phyloP scores from a whole-genome alignment of 2,888 invertebrate species.

The Rutpela maculata region DNA sequence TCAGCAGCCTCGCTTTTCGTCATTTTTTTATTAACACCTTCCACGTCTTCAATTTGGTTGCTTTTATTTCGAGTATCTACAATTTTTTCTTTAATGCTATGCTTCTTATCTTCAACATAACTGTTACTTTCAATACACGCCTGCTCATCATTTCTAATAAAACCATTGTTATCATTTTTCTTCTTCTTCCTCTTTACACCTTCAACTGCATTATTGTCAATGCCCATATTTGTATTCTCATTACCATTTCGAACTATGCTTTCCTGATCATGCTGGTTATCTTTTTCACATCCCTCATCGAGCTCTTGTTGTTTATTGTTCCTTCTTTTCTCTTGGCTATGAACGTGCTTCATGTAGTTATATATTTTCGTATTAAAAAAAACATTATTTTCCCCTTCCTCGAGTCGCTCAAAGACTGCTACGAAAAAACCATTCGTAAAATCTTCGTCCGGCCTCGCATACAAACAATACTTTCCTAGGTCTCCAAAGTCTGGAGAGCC shows the following conservation, averaged over 20 bases:
- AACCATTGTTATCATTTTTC: background rate
- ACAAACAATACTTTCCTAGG: constrained; percentile 85
- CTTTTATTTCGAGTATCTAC: background rate
- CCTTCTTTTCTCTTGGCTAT: constrained; percentile 49
- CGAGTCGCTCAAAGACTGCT: constrained; percentile 87
- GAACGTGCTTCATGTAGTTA: constrained; percentile 59
- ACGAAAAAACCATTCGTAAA: constrained; percentile 96
- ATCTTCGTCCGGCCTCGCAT: constrained; percentile 85
- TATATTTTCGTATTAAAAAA: constrained; percentile 63
- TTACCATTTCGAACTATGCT: background rate
- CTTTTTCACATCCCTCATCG: background rate
- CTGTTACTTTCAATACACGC: background rate
- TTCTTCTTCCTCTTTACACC: background rate
- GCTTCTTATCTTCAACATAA: background rate
- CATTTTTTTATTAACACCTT: background rate
- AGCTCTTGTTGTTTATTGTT: constrained; percentile 27
- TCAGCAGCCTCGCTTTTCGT: background rate
- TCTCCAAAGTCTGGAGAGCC: constrained; percentile 81
- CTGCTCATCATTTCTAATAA: background rate
- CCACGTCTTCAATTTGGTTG: background rate
- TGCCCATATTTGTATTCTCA: background rate
- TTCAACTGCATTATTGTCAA: background rate
- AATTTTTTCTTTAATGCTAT: background rate
- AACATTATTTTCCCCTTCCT: constrained; percentile 71
- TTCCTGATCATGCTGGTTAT: background rate